Conservation (phyloP, 2,113 vertebrate species). For the Microcebus jonahi region DNA sequence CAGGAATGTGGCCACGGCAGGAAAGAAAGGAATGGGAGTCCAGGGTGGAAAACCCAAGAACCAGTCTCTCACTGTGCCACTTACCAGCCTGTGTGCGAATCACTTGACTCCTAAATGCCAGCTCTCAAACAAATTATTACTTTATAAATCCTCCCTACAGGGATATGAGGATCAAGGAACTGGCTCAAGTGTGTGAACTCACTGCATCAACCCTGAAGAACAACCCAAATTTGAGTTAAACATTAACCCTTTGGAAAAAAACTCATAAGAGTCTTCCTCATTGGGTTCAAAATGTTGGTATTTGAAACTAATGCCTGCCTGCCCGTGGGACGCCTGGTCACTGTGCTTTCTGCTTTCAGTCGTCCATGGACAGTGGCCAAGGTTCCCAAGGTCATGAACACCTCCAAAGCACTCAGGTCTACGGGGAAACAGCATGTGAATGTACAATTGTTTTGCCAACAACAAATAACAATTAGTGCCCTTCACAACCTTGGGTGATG, state of each 20-base stretch:
- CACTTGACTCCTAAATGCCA: not conserved
- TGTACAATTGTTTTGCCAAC: not conserved
- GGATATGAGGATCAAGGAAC: accelerated
- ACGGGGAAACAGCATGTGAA: not conserved
- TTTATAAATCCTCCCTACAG: not conserved
- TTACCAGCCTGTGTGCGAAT: not conserved
- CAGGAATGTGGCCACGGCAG: accelerated
- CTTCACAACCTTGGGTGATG: not conserved
- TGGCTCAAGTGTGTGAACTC: not conserved
- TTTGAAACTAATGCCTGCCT: not conserved
- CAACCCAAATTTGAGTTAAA: not conserved
- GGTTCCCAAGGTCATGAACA: not conserved
- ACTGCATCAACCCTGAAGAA: not conserved
- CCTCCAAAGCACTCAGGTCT: not conserved
- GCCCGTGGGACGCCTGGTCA: not conserved
- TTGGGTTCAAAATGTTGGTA: not conserved
- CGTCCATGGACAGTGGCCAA: not conserved
- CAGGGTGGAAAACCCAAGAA: not conserved
- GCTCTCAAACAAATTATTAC: not conserved
- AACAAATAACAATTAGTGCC: not conserved
- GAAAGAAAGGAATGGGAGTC: not conserved
- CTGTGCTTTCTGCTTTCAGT: not conserved
- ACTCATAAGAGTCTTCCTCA: not conserved
- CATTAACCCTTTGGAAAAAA: not conserved
- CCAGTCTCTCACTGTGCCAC: not conserved